Base-by-base conservation (phyloP, 2,113 vertebrate species). In the Thomomys bottae region DNA sequence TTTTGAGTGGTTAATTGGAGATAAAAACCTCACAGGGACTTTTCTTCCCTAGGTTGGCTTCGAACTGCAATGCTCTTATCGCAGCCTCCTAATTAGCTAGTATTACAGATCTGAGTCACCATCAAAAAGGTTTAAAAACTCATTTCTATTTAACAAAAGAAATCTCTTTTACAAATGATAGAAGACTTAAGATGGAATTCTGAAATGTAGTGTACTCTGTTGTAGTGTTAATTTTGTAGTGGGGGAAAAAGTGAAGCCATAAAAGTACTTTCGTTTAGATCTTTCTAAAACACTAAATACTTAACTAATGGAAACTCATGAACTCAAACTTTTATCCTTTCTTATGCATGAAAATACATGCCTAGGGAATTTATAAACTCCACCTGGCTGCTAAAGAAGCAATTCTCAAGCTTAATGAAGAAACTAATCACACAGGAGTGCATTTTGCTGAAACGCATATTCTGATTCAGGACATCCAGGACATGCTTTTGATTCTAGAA, bases 91-190 rank as follows among this genome's bases (percentile, higher is more conserved):
- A 15, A 54, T 12, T 54, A 54, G 49, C 49, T 54, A 54, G 49
- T 12, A 54, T 54, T 54, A 54, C 49, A 54, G 49, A 15, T 15
- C 49, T 54, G 49, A 54, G 12, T 15, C 49, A 54, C 4, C 49
- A 54, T 11, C 15, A 14, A 11, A 11, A 11, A 54, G 49, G 14
- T 54, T 54, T 54, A 54, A 49, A 75, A 63, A 75, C n/a, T 15
- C 18, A 7, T 72, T 83, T 30, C 14, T 68, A 64, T 64, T 36
- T 86, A 68, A 36, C 63, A 92, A 42, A 54, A 80, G 28, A 70
- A 93, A 67, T 87, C 38, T 79, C 40, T 75, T 78, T 85, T 82
- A 79, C 8, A 85, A 78, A 64, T 63, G n/a, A 26, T 40, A 68
- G n/a, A n/a, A n/a, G n/a, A 77, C 34, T 92, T 64, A 24, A 72